phyloP scores from a whole-genome alignment of 2,888 invertebrate genomes.

The Cryptocheilus praepositus region DNA sequence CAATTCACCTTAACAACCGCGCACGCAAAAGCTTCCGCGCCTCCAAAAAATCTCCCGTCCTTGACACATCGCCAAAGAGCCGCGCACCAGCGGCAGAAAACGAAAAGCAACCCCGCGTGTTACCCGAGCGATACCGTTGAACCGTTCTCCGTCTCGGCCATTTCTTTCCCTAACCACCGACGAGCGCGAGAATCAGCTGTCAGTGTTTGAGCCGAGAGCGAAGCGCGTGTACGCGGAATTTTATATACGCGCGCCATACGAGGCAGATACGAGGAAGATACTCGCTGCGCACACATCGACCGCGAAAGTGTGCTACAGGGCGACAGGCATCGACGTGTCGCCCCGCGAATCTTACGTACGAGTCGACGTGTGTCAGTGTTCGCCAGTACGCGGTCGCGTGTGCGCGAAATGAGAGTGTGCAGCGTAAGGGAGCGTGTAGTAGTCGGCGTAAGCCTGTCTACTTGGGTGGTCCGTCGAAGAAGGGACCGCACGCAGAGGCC shows the following conservation, averaged over 20 bases:
- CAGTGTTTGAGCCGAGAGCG: too few species aligned
- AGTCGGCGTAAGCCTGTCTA: slow-evolving; percentile 68
- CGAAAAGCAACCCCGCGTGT: too few species aligned
- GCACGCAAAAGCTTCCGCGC: too few species aligned
- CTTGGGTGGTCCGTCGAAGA: slow-evolving; percentile 74
- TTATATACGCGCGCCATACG: not conserved
- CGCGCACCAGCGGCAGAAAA: too few species aligned
- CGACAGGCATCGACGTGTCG: not conserved
- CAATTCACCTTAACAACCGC: too few species aligned
- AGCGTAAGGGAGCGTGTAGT: slow-evolving; percentile 16
- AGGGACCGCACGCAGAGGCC: slow-evolving; percentile 74
- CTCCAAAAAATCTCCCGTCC: too few species aligned
- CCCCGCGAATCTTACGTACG: slow-evolving; percentile 48
- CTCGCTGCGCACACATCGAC: too few species aligned
- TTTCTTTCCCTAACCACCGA: too few species aligned
- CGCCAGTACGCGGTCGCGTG: slow-evolving; percentile 10
- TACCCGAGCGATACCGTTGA: too few species aligned
- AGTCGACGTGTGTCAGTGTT: slow-evolving; percentile 22
- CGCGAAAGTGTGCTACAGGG: not conserved
- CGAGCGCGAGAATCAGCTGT: too few species aligned
- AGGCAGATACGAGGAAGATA: slow-evolving; percentile 10
- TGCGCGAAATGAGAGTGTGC: slow-evolving; percentile 27
- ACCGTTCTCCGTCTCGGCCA: too few species aligned
- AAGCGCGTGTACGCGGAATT: not conserved
- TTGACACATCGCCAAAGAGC: too few species aligned